phyloP scores from a whole-genome alignment of 2,797 vertebrate genomes.

The Okamejei kenojei region DNA sequence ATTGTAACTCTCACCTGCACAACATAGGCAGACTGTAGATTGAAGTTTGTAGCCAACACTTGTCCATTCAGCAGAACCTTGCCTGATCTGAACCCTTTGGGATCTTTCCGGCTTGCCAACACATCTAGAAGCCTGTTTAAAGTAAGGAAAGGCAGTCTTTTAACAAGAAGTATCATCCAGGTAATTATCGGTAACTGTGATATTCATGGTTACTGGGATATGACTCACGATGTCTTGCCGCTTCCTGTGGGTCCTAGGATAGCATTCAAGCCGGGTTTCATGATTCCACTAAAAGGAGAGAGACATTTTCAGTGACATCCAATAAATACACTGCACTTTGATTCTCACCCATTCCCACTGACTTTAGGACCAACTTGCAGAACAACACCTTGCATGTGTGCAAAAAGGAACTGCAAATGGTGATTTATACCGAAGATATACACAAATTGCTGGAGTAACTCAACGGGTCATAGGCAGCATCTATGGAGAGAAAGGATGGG shows the following conservation, averaged over 20 bases:
- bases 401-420: too few species aligned
- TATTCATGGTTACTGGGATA: neutral
- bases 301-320: neutral
- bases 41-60: constrained; percentile 55
- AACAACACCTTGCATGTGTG: too few species aligned
- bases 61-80: constrained; percentile 57
- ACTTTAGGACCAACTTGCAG: too few species aligned
- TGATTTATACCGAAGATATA: too few species aligned
- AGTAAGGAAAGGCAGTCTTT: neutral
- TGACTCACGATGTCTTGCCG: constrained; percentile 70
- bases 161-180: neutral
- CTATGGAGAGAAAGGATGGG: too few species aligned
- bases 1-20: constrained; percentile 56
- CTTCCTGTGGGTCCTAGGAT: constrained; percentile 72
- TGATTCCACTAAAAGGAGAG: constrained; percentile 59
- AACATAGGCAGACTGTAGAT: constrained; percentile 63
- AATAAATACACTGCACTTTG: neutral
- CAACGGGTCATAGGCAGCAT: too few species aligned
- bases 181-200: neutral
- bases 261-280: constrained; percentile 68
- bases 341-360: neutral
- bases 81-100: constrained; percentile 57
- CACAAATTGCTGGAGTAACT: too few species aligned
- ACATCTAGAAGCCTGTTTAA: constrained; percentile 60
- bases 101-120: constrained; percentile 64